Base-by-base conservation (phyloP, 2,888 invertebrate species). In the Aspidiotus destructor region DNA sequence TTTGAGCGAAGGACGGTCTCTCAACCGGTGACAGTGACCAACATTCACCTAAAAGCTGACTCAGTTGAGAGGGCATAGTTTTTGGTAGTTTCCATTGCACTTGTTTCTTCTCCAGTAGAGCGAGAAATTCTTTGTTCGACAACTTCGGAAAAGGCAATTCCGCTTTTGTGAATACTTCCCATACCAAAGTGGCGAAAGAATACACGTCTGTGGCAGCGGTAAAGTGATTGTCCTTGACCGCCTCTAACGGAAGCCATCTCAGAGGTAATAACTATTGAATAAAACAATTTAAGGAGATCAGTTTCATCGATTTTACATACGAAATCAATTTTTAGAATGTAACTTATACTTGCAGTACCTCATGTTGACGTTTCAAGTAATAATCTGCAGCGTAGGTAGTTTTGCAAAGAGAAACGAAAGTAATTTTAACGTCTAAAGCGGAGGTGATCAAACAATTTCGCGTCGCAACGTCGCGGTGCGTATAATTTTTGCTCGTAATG, bases 191-290 rank as follows among this genome's bases (percentile, higher is more conserved):
- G 0, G 89, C 93, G 76, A 88, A 95, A 73, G 94, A 87, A 79
- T 92, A 96, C 0, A 93, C 89, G 78, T 96, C 96, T 74, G 92
- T 92, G 77, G 94, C 94, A 57, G 89, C 89, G 13, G 94, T 92
- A 77, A 86, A 93, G 71, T 94, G 93, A 70, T 91, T 91, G 74
- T 95, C 94, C 72, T 88, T 81, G 1, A 92, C 87, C 1, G 92
- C 92, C 77, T 97, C 96, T 16, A 85, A 83, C 0, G 95, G 89
- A 77, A 94, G 77, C 96, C 96, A 96, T 73, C 96, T 85, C 11
- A 95, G 79, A 0, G 95, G 94, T 60, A 95, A 84, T 73, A 88
- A 83, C 83, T 88, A 78, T 0, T 73, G 73, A 44, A 52, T 60
- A 71, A 69, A 69, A 41, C 41, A 67, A 68, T 28, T 13, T 11